Percentiles rank a stretch among this genome's conserved stretches.
These are phyloP conservation scores for Scaptomyza cyrtandrae DNA, from an alignment of 2,888 invertebrate genomes.

Conservation along the genomic window DNA sequence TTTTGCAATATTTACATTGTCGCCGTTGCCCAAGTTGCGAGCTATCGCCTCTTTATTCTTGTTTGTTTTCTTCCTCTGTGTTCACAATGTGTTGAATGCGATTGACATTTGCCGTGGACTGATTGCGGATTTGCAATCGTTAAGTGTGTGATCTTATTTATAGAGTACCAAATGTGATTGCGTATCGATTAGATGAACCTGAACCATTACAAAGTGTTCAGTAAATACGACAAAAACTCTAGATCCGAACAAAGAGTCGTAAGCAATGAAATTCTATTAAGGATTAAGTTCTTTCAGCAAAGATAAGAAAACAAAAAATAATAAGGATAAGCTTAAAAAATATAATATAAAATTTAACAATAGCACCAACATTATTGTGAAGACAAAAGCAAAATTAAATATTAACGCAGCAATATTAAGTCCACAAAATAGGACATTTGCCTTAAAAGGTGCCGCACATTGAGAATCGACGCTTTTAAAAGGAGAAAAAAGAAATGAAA, in stretches of 20 bases:
- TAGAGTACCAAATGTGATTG: conserved; percentile 51
- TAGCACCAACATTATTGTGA: background rate
- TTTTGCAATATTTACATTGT: conserved; percentile 58
- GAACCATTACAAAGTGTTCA: conserved; percentile 21
- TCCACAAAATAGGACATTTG: conserved; percentile 2
- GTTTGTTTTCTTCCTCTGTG: conserved; percentile 12
- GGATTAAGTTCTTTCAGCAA: background rate
- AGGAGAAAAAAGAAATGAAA: background rate
- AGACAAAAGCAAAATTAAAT: background rate
- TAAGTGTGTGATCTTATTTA: conserved; percentile 63
- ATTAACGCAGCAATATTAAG: background rate
- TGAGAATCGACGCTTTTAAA: conserved; percentile 1
- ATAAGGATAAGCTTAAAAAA: conserved; percentile 6
- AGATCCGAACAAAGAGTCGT: conserved; percentile 1
- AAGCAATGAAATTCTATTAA: background rate
- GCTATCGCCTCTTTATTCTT: conserved; percentile 20
- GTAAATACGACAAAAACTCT: conserved; percentile 1
- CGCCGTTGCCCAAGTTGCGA: conserved; percentile 34
- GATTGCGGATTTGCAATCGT: conserved; percentile 56
- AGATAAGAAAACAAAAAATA: background rate
- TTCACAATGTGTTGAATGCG: conserved; percentile 33
- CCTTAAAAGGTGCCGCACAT: conserved; percentile 5
- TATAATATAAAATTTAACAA: conserved; percentile 2
- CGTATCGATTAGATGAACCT: conserved; percentile 59
- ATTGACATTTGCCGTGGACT: conserved; percentile 63